phyloP scores from a whole-genome alignment of 2,888 invertebrate species.

The Neria commutata region DNA sequence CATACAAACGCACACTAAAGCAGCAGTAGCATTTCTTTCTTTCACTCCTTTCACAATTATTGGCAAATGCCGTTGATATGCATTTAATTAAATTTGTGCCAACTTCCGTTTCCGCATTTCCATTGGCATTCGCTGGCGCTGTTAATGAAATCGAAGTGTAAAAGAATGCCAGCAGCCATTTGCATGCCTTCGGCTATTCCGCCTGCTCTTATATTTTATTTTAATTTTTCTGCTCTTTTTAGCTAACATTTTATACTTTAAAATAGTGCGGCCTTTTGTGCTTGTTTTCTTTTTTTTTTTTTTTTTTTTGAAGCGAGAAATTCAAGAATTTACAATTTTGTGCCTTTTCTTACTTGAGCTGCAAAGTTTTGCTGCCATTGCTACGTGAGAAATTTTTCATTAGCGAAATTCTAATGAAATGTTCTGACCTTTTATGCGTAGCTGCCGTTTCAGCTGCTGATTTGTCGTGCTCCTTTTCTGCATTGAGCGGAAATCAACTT shows the following conservation, averaged over 20 bases:
- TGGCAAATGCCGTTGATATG: conserved; percentile 27
- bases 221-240: neutral
- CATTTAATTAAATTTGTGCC: conserved; percentile 49
- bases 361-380: conserved; percentile 45
- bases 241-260: neutral
- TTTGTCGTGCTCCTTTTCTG: too few species aligned
- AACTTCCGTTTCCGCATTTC: conserved; percentile 35
- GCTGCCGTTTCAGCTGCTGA: too few species aligned
- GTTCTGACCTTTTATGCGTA: too few species aligned
- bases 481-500: too few species aligned
- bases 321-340: neutral
- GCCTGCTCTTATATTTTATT: neutral
- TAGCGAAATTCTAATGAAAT: conserved; percentile 14
- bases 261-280: neutral
- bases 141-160: conserved; percentile 12
- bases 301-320: neutral
- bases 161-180: conserved; percentile 15
- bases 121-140: neutral
- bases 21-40: neutral
- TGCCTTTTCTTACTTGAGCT: conserved; percentile 16
- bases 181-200: too few species aligned
- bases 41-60: neutral
- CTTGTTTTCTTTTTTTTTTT: neutral
- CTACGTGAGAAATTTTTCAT: conserved; percentile 36
- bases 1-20: neutral